Base-by-base conservation (phyloP, 2,888 invertebrate species). In the Dichetophora obliterata region DNA sequence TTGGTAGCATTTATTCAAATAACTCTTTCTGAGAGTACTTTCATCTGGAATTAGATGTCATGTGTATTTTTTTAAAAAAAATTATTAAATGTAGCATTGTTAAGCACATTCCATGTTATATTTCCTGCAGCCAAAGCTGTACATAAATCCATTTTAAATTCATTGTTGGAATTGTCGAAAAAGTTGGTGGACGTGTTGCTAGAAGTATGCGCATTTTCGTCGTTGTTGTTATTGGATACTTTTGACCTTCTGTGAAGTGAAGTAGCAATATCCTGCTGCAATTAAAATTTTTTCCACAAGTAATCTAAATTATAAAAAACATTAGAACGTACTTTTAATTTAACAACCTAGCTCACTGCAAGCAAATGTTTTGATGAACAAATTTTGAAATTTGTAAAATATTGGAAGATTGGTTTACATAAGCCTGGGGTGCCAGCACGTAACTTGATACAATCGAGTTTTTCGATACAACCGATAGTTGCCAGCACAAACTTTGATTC, bases 1-100 rank as follows among this genome's bases (percentile, higher is more conserved):
- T 73, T 76, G 61, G 77, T 78, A 76, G 76, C 77, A 79, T 79
- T 78, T 77, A 73, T 78, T 70, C 69, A 79, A 76, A 65, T 77
- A 77, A 22, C 57, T 78, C 70, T 73, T 78, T 74, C 75, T 66
- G 65, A 78, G 77, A 72, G 78, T 77, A 68, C 75, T 75, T 75
- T 79, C 75, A 75, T 77, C 72, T 57, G 75, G 72, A 77, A 79
- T 75, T 57, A 34, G 65, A 70, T 78, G 69, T 11, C 50, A 72
- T 70, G 54, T 69, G 65, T 75, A 61, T 66, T 72, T 75, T 63
- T 73, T 76, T 69, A 31, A 63, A 52, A n/a, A 52, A 73, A 73
- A 73, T 24, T 73, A 48, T 63, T 76, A 63, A 78, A 76, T 75
- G 66, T 75, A 50, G 66, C 61, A 76, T 68, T 77, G 57, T 37